These are phyloP conservation scores for Hirudinaria manillensis DNA, from an alignment of 2,888 invertebrate genomes.

Conservation along the genomic window DNA sequence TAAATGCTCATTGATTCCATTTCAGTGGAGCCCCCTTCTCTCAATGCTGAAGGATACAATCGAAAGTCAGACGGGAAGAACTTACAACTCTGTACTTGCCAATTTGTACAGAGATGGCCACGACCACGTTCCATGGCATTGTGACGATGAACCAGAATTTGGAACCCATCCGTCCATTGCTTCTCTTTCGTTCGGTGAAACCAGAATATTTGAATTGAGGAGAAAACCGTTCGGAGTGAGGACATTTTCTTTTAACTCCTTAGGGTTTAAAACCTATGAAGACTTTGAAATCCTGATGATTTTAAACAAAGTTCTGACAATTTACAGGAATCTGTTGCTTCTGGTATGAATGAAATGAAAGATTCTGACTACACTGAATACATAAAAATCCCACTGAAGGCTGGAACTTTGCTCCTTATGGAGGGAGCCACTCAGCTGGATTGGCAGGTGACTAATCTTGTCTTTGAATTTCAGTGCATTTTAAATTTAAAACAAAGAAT, in stretches of 20 bases:
- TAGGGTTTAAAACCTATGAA: no score
- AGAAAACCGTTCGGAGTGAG: conserved; percentile 46
- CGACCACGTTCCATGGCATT: conserved; percentile 56
- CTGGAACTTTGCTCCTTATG: conserved; percentile 57
- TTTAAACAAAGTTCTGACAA: not conserved
- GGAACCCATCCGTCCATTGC: conserved; percentile 54
- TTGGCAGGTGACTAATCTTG: conserved; percentile 52
- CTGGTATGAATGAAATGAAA: conserved; percentile 35
- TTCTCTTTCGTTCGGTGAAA: conserved; percentile 52
- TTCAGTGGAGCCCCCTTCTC: conserved; percentile 49
- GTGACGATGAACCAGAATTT: conserved; percentile 54
- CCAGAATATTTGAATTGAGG: conserved; percentile 54
- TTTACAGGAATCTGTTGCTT: not conserved
- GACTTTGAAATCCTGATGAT: not conserved
- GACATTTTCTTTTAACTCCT: not conserved
- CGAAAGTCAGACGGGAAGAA: conserved; percentile 51
- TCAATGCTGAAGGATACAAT: conserved; percentile 45
- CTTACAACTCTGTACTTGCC: conserved; percentile 56
- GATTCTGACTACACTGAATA: conserved; percentile 46
- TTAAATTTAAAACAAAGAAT: no score
- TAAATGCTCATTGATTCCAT: conserved; percentile 11
- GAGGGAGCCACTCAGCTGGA: conserved; percentile 56
- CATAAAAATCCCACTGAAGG: conserved; percentile 51
- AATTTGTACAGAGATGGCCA: conserved; percentile 57
- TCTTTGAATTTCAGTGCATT: not conserved